Conservation (phyloP, 2,113 vertebrate genomes). For the Oryzias celebensis region DNA sequence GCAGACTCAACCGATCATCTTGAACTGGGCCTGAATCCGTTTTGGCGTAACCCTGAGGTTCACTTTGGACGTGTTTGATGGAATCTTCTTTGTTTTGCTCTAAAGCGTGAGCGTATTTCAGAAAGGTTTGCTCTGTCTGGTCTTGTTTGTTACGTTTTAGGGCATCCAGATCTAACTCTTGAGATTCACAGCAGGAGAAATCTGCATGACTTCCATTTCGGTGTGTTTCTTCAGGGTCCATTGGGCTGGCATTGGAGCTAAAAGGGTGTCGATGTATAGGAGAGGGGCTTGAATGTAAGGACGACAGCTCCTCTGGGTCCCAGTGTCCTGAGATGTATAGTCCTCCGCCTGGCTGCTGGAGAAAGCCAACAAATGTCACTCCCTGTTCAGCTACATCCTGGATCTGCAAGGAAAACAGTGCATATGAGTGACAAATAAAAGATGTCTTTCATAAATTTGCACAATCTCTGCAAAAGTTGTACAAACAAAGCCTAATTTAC, state of each 20-base stretch:
- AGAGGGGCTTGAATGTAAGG: conserved; percentile 78
- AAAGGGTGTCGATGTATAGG: conserved; percentile 66
- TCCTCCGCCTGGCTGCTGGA: conserved; percentile 81
- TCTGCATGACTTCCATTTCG: conserved; percentile 6
- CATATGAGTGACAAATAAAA: conserved; percentile 11
- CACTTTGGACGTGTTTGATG: conserved; percentile 3
- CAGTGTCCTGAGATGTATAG: conserved; percentile 59
- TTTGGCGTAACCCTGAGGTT: conserved; percentile 22
- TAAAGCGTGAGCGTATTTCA: conserved; percentile 14
- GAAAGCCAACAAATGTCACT: conserved; percentile 88
- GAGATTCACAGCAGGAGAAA: conserved; percentile 3
- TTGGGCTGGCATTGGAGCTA: conserved; percentile 57
- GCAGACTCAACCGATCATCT: conserved; percentile 5
- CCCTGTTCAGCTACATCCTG: conserved; percentile 91
- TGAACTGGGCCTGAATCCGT: conserved; percentile 5
- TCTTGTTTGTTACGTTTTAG: conserved; percentile 6
- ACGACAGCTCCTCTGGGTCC: conserved; percentile 73
- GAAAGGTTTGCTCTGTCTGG: conserved; percentile 5
- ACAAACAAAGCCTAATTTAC: conserved; percentile 63
- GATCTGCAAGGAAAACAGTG: conserved; percentile 74
- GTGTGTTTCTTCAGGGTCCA: conserved; percentile 39
- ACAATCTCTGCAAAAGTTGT: conserved; percentile 9
- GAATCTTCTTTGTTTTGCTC: conserved; percentile 12
- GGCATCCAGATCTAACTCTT: conserved; percentile 11
- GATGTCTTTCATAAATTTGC: conserved; percentile 18